Percentiles rank a stretch among this genome's conserved stretches.
Conservation (phyloP, 2,797 vertebrate species). For the Hoplostethus mediterraneus region DNA sequence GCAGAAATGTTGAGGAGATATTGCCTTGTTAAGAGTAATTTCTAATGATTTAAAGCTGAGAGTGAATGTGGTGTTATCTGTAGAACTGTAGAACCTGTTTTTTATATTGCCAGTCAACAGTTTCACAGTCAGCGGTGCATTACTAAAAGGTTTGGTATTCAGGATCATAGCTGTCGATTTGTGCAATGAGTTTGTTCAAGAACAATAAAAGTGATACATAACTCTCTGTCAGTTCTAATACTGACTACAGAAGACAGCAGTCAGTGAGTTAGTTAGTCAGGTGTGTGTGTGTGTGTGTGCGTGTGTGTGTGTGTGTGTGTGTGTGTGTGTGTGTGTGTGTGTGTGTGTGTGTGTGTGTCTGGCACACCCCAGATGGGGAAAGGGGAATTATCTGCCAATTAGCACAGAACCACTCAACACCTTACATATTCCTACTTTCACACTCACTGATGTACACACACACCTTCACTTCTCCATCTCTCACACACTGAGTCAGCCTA, state of each 20-base stretch:
- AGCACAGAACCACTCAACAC: slow-evolving; percentile 43
- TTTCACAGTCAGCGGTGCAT: slow-evolving; percentile 31
- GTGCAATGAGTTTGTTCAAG: slow-evolving; percentile 42
- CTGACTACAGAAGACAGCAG: slow-evolving; percentile 30
- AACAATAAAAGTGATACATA: slow-evolving; percentile 29
- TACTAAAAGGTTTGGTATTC: slow-evolving; percentile 54
- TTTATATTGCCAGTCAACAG: slow-evolving; percentile 22
- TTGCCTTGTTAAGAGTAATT: slow-evolving; percentile 56
- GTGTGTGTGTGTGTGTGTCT: slow-evolving; percentile 28
- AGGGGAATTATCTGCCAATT: slow-evolving; percentile 48
- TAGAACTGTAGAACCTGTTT: slow-evolving; percentile 52
- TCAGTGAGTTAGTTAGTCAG: slow-evolving; percentile 17
- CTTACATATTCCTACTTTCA: slow-evolving; percentile 33
- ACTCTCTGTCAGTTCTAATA: slow-evolving; percentile 23
- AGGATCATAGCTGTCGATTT: slow-evolving; percentile 23
- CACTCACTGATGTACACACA: slow-evolving; percentile 25
- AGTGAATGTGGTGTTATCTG: slow-evolving; percentile 44
- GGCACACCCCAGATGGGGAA: slow-evolving; percentile 52
- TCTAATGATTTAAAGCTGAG: slow-evolving; percentile 43
- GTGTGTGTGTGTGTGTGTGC: slow-evolving; percentile 30
- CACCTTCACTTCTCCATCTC: slow-evolving; percentile 7
- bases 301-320: slow-evolving; percentile 27
- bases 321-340: slow-evolving; percentile 32
- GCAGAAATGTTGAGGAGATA: slow-evolving; percentile 49
- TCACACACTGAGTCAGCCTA: slow-evolving; percentile 31